Percentiles rank a stretch among this genome's conserved stretches.
Conservation (phyloP, 2,888 invertebrate genomes). For the Diaphora mendica region DNA sequence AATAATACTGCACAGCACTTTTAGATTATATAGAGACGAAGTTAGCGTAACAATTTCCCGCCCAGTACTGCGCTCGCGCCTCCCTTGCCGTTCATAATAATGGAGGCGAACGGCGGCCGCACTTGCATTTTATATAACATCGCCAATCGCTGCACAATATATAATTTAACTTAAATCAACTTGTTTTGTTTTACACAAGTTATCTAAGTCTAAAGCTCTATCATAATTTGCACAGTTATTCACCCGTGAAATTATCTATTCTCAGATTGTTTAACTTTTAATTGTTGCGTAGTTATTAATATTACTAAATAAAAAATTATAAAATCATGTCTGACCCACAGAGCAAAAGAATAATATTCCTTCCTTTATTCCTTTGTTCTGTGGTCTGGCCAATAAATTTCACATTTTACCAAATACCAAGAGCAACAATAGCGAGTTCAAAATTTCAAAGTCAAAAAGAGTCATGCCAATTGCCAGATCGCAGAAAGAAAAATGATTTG, state of each 20-base stretch:
- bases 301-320: slow-evolving; percentile 4
- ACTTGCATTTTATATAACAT: slow-evolving; percentile 79
- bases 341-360: too few relatives aligned
- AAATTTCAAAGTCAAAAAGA: slow-evolving; percentile 39
- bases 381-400: neutral
- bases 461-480: slow-evolving; percentile 23
- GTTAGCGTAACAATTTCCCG: slow-evolving; percentile 57
- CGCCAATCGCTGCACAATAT: slow-evolving; percentile 70
- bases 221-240: slow-evolving; percentile 64
- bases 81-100: slow-evolving; percentile 67
- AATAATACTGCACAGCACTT: slow-evolving; percentile 46
- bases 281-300: slow-evolving; percentile 41
- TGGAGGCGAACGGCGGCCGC: slow-evolving; percentile 69
- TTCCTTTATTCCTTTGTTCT: too few relatives aligned
- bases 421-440: slow-evolving; percentile 31
- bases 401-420: neutral
- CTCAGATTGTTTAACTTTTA: slow-evolving; percentile 48
- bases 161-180: slow-evolving; percentile 67
- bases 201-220: slow-evolving; percentile 74
- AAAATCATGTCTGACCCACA: neutral
- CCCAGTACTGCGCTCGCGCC: slow-evolving; percentile 68
- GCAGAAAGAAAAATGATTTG: slow-evolving; percentile 19
- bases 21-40: slow-evolving; percentile 39
- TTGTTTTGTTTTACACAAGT: slow-evolving; percentile 75
- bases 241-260: slow-evolving; percentile 68